Evolutionary conservation across 2,888 invertebrate species (phyloP), one percentile per base, ranked within the genome.

Genomic region (Melieria crassipennis): DNA sequence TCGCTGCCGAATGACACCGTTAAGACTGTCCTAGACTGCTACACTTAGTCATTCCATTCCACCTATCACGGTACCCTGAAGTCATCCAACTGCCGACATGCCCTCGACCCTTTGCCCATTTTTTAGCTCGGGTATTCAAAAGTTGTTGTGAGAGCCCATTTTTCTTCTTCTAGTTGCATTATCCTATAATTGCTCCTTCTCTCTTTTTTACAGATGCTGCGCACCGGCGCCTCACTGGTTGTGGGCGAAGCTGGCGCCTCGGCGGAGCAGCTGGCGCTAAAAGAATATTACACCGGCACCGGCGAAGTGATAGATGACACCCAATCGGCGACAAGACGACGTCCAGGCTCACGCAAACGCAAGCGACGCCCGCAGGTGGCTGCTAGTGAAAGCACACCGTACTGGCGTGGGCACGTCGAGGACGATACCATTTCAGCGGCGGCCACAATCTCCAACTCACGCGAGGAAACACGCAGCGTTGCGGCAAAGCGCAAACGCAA

Each of bases 331-430:
- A 3, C 75, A 74, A 5, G 76, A 62, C 85, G 87, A 5, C 87
- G 88, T 79, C 75, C 43, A 50, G 6, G 74, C 0, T 85, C 85
- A 3, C 88, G 91, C 10, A 91, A 91, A 85, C 88, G 91, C 70
- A 91, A 91, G 84, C 88, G 91, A 70, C 88, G 90, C 61, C 91
- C 91, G n/a, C 60, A 6, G 5, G 68, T 62, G 7, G 67, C 66
- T 5, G 61, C 16, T 46, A 55, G n/a, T 30, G 48, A 45, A 1
- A 50, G 42, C 5, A 55, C 67, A 1, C 70, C 69, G 16, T 71
- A 85, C 81, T 81, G 87, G 78, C 88, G 88, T 80, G 84, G 84
- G 7, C 88, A 88, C 71, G 86, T 88, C 6, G 80, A 85, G 10
- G 81, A 84, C 57, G 75, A 73, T n/a, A 7, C 48, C 3, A 42